Base-by-base conservation (phyloP, 2,888 invertebrate species). In the Polyommatus icarus region DNA sequence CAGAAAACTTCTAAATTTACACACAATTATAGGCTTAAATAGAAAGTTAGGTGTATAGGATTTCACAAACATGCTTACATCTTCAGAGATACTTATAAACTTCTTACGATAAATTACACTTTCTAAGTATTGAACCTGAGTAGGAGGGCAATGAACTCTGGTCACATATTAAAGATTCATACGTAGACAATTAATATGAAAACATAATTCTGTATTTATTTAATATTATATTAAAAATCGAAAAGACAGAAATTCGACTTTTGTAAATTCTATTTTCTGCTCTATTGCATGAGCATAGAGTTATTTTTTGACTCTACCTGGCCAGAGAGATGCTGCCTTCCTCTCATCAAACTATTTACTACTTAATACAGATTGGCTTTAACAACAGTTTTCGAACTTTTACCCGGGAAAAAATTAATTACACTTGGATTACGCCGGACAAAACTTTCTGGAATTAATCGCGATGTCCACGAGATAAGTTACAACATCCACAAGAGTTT, bases 401-500 rank as follows among this genome's bases (percentile, higher is more conserved):
- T 32, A 15, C 67, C 29, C 61, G 67, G 29, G 12, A 54, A 75
- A 75, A 75, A 54, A 75, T 54, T 75, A 75, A 75, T 75, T 75
- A 75, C 29, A 75, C 29, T 54, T 29, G 75, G 75, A 75, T 75
- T 75, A 75, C 24, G 15, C 1, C 54, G 3, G 75, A 46, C 5
- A 20, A 1, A 75, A 54, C 75, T 54, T 75, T 54, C 10, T 54
- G 20, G 46, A 24, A 54, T 75, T 75, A 75, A 75, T 75, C 50
- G 67, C 29, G 10, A 1, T 10, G 29, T 75, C 50, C 29, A 75
- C 12, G 50, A 29, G 24, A 18, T 75, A 75, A 75, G 29, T 75
- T 75, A 15, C 18, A 75, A 50, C 20, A 72, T n/a, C 50, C 24
- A 75, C 75, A 75, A 75, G 29, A 24, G 29, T 29, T 75, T 75